Evolutionary conservation across 2,113 vertebrate genomes (phyloP).

Genomic region (Ailuropoda melanoleuca): DNA sequence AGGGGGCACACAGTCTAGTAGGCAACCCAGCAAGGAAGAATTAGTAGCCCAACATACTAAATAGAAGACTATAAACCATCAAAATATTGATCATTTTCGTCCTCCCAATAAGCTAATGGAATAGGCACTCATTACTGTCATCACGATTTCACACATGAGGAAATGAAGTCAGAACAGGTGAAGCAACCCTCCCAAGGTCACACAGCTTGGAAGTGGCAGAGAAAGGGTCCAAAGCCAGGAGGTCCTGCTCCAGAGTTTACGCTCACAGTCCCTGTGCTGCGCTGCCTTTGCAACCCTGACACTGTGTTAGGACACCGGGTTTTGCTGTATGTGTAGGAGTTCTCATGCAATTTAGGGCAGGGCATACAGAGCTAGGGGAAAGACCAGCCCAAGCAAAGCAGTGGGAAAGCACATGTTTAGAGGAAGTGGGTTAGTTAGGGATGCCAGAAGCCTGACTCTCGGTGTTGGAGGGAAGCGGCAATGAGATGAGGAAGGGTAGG

Average conservation of each 20-base stretch:
- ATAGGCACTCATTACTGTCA: neutral
- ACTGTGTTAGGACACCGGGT: neutral
- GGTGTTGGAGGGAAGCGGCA: neutral
- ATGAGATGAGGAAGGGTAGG: neutral
- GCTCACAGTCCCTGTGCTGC: fast-evolving
- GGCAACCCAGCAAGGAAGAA: neutral
- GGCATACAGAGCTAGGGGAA: too few relatives aligned
- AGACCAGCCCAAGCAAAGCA: neutral
- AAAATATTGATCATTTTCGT: neutral
- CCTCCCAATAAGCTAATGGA: neutral
- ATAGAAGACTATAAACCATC: neutral
- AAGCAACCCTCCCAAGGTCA: neutral
- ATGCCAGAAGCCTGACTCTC: neutral
- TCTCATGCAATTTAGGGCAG: neutral
- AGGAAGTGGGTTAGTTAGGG: neutral
- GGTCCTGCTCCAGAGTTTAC: neutral
- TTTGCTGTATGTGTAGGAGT: neutral
- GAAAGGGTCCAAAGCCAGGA: neutral
- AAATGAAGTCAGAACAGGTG: neutral
- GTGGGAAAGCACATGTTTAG: too few relatives aligned
- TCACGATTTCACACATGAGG: neutral
- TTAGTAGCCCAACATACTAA: neutral
- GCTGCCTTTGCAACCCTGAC: neutral
- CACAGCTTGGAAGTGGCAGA: neutral
- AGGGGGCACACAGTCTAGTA: neutral